Base-by-base conservation (phyloP, 2,797 vertebrate genomes). In the Myripristis jacobus region DNA sequence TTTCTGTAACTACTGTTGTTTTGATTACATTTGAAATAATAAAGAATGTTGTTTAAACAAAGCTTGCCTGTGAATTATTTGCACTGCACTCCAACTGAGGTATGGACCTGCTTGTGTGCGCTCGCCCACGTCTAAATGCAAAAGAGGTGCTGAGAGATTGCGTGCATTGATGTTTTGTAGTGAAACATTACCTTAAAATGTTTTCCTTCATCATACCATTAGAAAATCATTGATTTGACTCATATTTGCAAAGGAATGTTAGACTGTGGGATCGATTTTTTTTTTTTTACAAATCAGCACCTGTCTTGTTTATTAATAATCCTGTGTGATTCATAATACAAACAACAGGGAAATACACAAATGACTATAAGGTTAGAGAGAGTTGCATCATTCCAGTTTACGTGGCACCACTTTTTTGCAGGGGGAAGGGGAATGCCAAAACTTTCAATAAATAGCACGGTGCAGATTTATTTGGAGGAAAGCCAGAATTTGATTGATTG, bases 11-110 rank as follows among this genome's bases (percentile, higher is more conserved):
- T 86, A 88, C 85, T 93, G 93, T 93, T 87, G 87, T 91, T 94
- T 94, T 93, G 89, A 93, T 89, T 94, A 94, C 91, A 90, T 92
- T 93, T 94, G 88, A 93, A 92, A 92, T 91, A 93, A 93, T 93
- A 94, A 94, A 94, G 72, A 85, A 88, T 87, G 86, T 92, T 88
- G 82, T 77, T 87, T 75, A 88, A 87, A 75, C 31, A 51, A 24
- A 69, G 15, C 51, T 4, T 16, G 25, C 16, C 19, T 53, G 18
- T 59, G 6, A n/a, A 43, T 31, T 54, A 8, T 52, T 15, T 15
- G 12, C 38, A 36, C 13, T 4, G 16, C 38, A 41, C 13, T 13
- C 38, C 13, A 36, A 10, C 11, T 36, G 10, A 9, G 11, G 10
- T 38, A 10, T 41, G 11, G 11, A 36, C 34, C 2, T 41, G 38